Base-by-base conservation (phyloP, 2,797 vertebrate species). In the Anisognathus igniventris region DNA sequence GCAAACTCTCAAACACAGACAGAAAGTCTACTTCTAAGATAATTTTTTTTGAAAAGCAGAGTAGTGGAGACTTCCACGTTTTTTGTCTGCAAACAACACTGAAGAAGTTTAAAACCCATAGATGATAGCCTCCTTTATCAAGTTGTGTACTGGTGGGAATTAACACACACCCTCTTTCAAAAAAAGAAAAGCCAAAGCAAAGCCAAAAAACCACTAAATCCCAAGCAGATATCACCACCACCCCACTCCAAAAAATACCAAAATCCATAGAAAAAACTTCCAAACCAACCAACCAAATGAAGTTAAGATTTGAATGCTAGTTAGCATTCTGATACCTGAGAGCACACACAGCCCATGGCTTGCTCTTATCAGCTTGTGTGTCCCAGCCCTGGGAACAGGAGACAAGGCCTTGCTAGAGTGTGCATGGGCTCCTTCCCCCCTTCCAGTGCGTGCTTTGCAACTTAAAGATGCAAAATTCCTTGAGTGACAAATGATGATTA, bases 381-480 rank as follows among this genome's bases (percentile, higher is more conserved):
- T 82, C 90, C 1, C 1, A 71, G 71, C 64, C 39, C 72, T 67
- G 81, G 71, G 84, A 84, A 3, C 35, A n/a, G 65, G 37, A 33
- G n/a, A 42, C 30, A 65, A 40, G 33, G 42, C 62, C 28, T 54
- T 45, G 53, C 40, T 62, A 1, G 18, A 60, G 57, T 64, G 30
- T 67, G 42, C 53, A 47, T 4, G 35, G 56, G 66, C 61, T 76
- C 48, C 67, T 30, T 22, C 47, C 28, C 10, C 5, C 0, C 31
- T 86, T 90, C 86, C 30, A 37, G 64, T 37, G 12, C 61, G 12
- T 93, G 86, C 93, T 89, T 96, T 76, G 94, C 92, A 96, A 53
- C 88, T 96, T 95, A 96, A 96, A 96, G 91, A 82, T 76, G 93
- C 61, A 88, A 87, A 96, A 93, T 3, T 86, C 17, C 56, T 60